Conservation (phyloP, 2,888 invertebrate species). For the Conomelus anceps region DNA sequence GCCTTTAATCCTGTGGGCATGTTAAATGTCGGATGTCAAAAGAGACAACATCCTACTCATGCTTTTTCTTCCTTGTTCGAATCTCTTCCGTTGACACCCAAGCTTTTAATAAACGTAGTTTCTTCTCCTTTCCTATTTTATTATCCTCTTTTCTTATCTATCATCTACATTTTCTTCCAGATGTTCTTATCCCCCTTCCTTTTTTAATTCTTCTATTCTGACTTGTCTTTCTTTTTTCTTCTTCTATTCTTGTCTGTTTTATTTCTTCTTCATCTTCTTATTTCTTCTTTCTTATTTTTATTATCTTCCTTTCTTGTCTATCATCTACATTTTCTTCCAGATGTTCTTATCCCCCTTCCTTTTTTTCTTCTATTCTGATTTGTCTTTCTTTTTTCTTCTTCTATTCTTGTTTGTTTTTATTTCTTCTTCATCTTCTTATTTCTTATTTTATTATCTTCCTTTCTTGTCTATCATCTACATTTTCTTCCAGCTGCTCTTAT, state of each 20-base stretch:
- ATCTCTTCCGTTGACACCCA: not conserved
- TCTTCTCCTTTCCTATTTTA: not conserved
- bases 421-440: not conserved
- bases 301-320: not conserved
- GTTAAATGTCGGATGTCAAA: not conserved
- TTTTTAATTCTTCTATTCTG: no score
- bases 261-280: no score
- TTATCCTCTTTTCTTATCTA: not conserved
- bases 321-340: not conserved
- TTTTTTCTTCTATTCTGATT: no score
- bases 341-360: not conserved
- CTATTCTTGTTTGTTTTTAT: no score
- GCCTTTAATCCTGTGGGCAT: no score
- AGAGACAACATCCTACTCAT: not conserved
- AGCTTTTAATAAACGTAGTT: not conserved
- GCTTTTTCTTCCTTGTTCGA: not conserved
- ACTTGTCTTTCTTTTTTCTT: no score
- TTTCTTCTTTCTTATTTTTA: no score
- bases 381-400: no score
- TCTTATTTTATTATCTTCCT: not conserved
- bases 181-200: not conserved
- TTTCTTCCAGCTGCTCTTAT: not conserved
- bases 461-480: not conserved
- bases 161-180: not conserved
- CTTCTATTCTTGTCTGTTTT: no score